These are phyloP conservation scores for Drosophila biarmipes DNA, from an alignment of 1,140 invertebrate species.

Conservation along the genomic window DNA sequence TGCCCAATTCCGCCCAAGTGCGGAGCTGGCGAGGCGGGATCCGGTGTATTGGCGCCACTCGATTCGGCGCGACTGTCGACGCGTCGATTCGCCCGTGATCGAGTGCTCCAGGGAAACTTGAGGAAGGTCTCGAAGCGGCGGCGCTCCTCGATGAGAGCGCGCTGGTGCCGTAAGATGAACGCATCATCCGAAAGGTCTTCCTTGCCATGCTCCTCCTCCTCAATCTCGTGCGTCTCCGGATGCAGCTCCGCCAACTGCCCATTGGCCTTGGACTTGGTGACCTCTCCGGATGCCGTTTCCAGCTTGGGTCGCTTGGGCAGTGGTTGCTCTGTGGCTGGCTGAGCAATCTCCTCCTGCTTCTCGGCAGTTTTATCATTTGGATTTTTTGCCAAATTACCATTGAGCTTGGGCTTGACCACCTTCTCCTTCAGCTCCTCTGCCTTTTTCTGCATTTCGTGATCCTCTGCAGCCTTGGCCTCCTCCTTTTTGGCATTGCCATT, in stretches of 20 bases:
- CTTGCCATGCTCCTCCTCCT: slow-evolving; percentile 16
- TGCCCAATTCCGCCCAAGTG: slow-evolving; percentile 29
- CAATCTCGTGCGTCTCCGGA: neutral
- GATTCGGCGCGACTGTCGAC: slow-evolving; percentile 89
- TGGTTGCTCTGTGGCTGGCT: slow-evolving; percentile 29
- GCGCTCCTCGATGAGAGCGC: slow-evolving; percentile 91
- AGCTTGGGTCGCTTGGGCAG: slow-evolving; percentile 47
- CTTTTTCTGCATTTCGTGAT: neutral
- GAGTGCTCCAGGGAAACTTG: slow-evolving; percentile 87
- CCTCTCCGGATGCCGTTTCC: neutral
- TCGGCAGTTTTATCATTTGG: slow-evolving; percentile 8
- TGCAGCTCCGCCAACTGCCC: slow-evolving; percentile 8
- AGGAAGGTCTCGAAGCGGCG: slow-evolving; percentile 91
- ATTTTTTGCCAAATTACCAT: slow-evolving; percentile 42
- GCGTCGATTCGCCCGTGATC: slow-evolving; percentile 87
- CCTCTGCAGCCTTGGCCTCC: slow-evolving; percentile 6
- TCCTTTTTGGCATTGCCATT: slow-evolving; percentile 47
- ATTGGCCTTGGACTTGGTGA: slow-evolving; percentile 7
- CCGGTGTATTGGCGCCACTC: slow-evolving; percentile 90
- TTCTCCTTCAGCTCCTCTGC: slow-evolving; percentile 1
- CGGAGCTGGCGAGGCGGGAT: slow-evolving; percentile 85
- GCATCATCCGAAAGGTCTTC: slow-evolving; percentile 90
- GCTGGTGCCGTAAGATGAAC: slow-evolving; percentile 88
- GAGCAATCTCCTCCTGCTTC: neutral
- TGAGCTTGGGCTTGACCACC: slow-evolving; percentile 22